Percentiles rank a stretch among this genome's conserved stretches.
Evolutionary conservation across 2,113 vertebrate genomes (phyloP).

Genomic region (Phocoena sinus): DNA sequence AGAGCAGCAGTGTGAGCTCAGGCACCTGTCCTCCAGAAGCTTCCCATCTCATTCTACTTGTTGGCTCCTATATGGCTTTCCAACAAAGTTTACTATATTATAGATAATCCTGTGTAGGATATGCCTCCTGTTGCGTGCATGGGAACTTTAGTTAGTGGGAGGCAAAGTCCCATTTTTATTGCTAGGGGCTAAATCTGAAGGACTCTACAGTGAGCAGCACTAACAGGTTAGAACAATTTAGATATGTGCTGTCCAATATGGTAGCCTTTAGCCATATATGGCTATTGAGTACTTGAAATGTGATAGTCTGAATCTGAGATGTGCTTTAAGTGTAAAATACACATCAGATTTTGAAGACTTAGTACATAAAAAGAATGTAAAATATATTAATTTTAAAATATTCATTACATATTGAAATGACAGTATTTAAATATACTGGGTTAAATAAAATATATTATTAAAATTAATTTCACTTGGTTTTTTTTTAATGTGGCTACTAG

Average conservation of each 20-base stretch:
- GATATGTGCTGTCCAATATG: neutral
- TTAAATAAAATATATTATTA: constrained; percentile 29
- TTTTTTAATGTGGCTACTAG: neutral
- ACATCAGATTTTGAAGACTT: constrained; percentile 20
- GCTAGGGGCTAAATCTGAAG: neutral
- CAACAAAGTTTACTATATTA: neutral
- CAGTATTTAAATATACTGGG: neutral
- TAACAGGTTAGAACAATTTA: neutral
- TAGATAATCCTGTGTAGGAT: neutral
- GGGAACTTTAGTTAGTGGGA: neutral
- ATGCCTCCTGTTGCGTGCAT: neutral
- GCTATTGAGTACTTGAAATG: neutral
- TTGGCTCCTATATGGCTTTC: neutral
- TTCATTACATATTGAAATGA: neutral
- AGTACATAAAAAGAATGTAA: neutral
- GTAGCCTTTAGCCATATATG: neutral
- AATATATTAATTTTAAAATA: constrained; percentile 5
- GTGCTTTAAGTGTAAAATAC: neutral
- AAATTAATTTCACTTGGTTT: neutral
- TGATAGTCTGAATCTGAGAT: neutral
- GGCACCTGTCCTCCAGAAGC: neutral
- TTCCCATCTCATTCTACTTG: neutral
- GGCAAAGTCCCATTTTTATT: neutral
- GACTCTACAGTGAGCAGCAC: neutral
- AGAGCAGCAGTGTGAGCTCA: neutral